Evolutionary conservation across 2,113 vertebrate genomes (phyloP).

Genomic region (Oxyura jamaicensis): DNA sequence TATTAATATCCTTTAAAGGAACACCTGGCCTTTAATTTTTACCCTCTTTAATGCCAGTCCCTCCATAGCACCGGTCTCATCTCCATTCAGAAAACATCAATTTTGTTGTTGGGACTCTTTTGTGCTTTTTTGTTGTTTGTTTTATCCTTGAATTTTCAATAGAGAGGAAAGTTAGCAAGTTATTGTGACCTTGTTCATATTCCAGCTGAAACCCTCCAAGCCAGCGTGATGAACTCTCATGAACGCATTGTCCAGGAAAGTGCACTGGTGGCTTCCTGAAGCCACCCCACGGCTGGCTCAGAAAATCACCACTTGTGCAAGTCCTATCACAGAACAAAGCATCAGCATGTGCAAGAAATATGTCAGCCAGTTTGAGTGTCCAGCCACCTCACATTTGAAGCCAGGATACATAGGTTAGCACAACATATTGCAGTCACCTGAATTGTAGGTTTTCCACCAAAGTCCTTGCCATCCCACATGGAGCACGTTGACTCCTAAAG

Average conservation of each 20-base stretch:
- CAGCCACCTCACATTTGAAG: neutral
- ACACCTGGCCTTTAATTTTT: neutral
- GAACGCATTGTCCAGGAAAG: neutral
- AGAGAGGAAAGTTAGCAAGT: neutral
- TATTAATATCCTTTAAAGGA: neutral
- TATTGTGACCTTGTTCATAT: fast-evolving
- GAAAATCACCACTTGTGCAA: neutral
- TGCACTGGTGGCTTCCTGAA: neutral
- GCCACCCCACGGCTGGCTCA: fast-evolving
- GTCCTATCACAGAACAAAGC: neutral
- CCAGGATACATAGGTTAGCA: neutral
- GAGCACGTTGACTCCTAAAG: neutral
- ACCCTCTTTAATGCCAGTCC: neutral
- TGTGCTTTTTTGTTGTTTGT: fast-evolving
- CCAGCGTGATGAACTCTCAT: fast-evolving
- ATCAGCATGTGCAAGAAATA: neutral
- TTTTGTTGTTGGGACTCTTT: neutral
- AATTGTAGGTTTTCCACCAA: neutral
- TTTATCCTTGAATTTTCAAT: neutral
- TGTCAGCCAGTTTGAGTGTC: neutral
- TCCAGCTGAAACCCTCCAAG: fast-evolving
- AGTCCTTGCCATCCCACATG: neutral
- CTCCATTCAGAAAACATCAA: neutral
- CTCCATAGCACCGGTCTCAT: neutral
- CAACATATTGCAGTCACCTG: neutral